These are phyloP conservation scores for Sebastes nivosus DNA, from an alignment of 2,797 vertebrate genomes.

Conservation along the genomic window DNA sequence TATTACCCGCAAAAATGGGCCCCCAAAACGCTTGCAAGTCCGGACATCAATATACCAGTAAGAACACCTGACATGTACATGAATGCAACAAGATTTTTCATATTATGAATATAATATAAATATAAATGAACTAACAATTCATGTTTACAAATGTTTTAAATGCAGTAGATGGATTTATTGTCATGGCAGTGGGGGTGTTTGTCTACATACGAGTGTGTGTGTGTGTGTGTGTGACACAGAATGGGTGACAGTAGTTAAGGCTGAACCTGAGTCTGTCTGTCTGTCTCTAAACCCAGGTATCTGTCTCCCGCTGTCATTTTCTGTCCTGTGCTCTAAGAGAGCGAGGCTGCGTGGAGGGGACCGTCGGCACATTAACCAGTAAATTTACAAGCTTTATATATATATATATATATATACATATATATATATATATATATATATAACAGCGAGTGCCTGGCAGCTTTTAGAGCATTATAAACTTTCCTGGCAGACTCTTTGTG, in stretches of 20 bases:
- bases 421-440: no score
- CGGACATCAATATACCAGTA: neutral
- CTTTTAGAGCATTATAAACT: slow-evolving; percentile 84
- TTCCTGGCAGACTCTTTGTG: slow-evolving; percentile 74
- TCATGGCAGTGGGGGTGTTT: slow-evolving; percentile 21
- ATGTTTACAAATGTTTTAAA: neutral
- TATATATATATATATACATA: no score
- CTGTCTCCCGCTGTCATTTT: slow-evolving; percentile 16
- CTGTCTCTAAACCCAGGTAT: neutral
- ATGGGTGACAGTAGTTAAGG: slow-evolving; percentile 59
- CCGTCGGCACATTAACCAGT: slow-evolving; percentile 67
- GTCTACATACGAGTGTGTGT: neutral
- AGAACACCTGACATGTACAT: slow-evolving; percentile 10
- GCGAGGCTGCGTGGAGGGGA: slow-evolving; percentile 14
- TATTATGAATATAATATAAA: neutral
- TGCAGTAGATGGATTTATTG: slow-evolving; percentile 4
- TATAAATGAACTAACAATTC: neutral
- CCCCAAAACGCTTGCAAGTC: neutral
- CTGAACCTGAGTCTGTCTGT: slow-evolving; percentile 16
- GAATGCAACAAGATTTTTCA: slow-evolving; percentile 14
- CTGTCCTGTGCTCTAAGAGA: slow-evolving; percentile 15
- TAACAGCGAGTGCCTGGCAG: slow-evolving; percentile 71
- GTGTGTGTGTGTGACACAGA: slow-evolving; percentile 28
- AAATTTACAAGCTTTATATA: slow-evolving; percentile 72
- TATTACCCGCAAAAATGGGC: neutral